Percentiles rank a stretch among this genome's conserved stretches.
phyloP scores from a whole-genome alignment of 2,888 invertebrate genomes.

The Hanleya hanleyi region DNA sequence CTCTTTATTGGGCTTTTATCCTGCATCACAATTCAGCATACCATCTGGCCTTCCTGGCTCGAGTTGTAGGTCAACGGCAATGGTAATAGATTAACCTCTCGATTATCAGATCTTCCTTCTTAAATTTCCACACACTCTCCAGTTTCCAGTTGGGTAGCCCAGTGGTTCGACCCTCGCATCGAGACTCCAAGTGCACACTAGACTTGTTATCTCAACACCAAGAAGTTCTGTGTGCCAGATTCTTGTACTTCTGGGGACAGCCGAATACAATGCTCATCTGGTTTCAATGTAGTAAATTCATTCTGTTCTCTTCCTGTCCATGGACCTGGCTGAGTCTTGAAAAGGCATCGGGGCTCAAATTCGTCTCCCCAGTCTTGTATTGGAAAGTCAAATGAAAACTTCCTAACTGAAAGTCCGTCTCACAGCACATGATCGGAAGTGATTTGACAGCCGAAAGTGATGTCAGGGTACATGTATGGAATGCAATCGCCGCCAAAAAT shows the following conservation, averaged over 20 bases:
- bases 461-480: no score
- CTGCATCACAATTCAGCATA: no score
- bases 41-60: no score
- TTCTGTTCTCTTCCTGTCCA: background rate
- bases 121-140: background rate
- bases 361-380: conserved; percentile 23
- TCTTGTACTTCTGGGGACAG: background rate
- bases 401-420: no score
- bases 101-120: background rate
- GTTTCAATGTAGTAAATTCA: background rate
- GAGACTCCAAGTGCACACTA: no score
- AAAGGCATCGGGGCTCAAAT: conserved; percentile 26
- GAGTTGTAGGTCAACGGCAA: background rate
- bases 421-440: no score
- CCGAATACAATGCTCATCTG: background rate
- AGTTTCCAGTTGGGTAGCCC: background rate
- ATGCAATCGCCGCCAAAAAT: no score
- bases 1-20: no score
- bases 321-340: background rate
- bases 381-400: conserved; percentile 21
- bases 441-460: no score
- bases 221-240: background rate
- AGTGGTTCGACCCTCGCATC: background rate
- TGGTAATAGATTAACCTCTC: background rate
- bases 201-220: background rate